Base-by-base conservation (phyloP, 2,888 invertebrate genomes). In the Laspeyria flexula region DNA sequence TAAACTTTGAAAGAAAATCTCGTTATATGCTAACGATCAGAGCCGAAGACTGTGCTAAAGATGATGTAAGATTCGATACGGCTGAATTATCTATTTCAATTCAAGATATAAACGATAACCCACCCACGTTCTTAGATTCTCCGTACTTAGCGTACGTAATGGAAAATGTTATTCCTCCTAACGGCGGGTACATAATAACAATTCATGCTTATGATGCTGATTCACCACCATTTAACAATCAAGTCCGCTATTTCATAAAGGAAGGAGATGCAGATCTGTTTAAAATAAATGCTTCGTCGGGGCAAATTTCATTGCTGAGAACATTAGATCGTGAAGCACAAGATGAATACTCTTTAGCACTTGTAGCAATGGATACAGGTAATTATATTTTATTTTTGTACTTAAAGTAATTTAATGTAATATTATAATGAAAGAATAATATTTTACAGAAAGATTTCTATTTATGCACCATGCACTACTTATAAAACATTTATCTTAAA, bases 331-430 rank as follows among this genome's bases (percentile, higher is more conserved):
- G 98, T 43, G 98, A 98, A 92, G 88, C 94, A 58, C 96, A 97
- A 75, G 94, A 96, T 55, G 96, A 97, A 88, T 97, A 97, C 81
- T 95, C 95, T 43, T 92, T 98, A 64, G 96, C 97, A 1, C 93
- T 98, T 43, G 97, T 97, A 55, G 98, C 98, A 53, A 97, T 98
- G 97, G 98, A 98, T 93, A 97, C 97, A 70, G 98, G 98, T 97
- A 90, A 94, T 94, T 57, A 39, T 25, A 49, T 40, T 10, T 16
- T 40, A 10, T 27, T 15, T 29, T 10, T n/a, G n/a, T n/a, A n/a
- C n/a, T n/a, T n/a, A n/a, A n/a, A n/a, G n/a, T n/a, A n/a, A n/a
- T n/a, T n/a, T n/a, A n/a, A n/a, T n/a, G n/a, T n/a, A n/a, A n/a
- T n/a, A n/a, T n/a, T n/a, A n/a, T n/a, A n/a, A n/a, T n/a, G n/a